A percentile compares a stretch with the other conserved stretches of the same genome.
Evolutionary conservation across 2,888 invertebrate species (phyloP).

Genomic region (Leptinotarsa peninsularis): DNA sequence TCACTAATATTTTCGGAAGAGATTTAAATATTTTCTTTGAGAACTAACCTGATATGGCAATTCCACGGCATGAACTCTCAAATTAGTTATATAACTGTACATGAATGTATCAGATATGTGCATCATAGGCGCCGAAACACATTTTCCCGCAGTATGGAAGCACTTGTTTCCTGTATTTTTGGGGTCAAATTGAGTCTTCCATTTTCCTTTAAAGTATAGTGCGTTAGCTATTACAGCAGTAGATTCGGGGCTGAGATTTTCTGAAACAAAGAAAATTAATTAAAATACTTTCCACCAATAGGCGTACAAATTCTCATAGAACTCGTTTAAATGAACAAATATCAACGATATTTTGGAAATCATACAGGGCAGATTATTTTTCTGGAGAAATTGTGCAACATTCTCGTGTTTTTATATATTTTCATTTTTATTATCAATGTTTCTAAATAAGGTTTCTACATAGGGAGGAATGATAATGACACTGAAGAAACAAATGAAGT

Average conservation of each 20-base stretch:
- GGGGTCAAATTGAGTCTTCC: slow-evolving; percentile 76
- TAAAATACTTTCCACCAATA: no score
- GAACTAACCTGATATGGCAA: slow-evolving; percentile 79
- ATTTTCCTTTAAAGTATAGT: slow-evolving; percentile 83
- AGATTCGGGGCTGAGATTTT: slow-evolving; percentile 67
- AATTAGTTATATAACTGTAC: slow-evolving; percentile 71
- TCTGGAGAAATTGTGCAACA: no score
- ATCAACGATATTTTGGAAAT: no score
- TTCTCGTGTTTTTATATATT: no score
- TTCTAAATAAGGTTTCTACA: no score
- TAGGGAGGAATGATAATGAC: no score
- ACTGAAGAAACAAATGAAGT: no score
- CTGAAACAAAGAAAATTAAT: slow-evolving; percentile 62
- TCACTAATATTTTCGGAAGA: background rate
- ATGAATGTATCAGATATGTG: slow-evolving; percentile 73
- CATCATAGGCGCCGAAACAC: slow-evolving; percentile 77
- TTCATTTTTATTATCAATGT: no score
- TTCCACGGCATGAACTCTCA: slow-evolving; percentile 77
- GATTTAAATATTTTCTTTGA: background rate
- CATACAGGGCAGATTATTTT: no score
- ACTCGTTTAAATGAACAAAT: no score
- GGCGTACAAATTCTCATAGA: no score
- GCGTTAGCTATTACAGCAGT: slow-evolving; percentile 81
- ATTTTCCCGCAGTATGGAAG: slow-evolving; percentile 74
- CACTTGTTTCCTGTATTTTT: slow-evolving; percentile 69